Evolutionary conservation across 2,888 invertebrate genomes (phyloP).

Genomic region (Cyclophora albipunctata): DNA sequence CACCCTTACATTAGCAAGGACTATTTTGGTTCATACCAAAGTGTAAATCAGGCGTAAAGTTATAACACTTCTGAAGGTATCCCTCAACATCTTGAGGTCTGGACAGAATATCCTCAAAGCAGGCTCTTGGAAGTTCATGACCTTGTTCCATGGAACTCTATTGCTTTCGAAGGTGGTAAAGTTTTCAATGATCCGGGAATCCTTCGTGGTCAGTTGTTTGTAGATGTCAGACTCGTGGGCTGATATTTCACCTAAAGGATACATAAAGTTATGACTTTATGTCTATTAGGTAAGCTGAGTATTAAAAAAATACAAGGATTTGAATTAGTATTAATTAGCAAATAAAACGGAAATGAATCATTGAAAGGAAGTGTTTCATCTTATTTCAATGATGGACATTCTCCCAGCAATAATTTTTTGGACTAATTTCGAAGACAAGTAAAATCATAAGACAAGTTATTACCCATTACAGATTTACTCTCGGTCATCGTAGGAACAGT

Average conservation of each 20-base stretch:
- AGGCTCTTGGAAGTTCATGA: constrained; percentile 72
- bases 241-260: constrained; percentile 24
- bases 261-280: neutral
- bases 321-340: neutral
- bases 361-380: neutral
- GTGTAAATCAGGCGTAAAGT: constrained; percentile 69
- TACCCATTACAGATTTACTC: too few relatives aligned
- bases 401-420: neutral
- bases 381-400: neutral
- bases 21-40: constrained; percentile 42
- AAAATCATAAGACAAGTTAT: too few relatives aligned
- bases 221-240: constrained; percentile 43
- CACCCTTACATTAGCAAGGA: too few relatives aligned
- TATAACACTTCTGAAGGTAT: constrained; percentile 71
- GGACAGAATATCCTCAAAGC: constrained; percentile 66
- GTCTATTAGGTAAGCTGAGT: neutral
- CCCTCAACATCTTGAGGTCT: constrained; percentile 62
- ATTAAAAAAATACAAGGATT: neutral
- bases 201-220: constrained; percentile 33
- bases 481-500: too few relatives aligned
- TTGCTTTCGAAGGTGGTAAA: constrained; percentile 68
- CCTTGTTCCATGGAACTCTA: constrained; percentile 65
- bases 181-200: constrained; percentile 43
- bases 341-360: neutral
- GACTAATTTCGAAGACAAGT: too few relatives aligned